Percentiles rank a stretch among this genome's conserved stretches.
Conservation (phyloP, 1,140 invertebrate species). For the Mycetomoellerius zeteki region DNA sequence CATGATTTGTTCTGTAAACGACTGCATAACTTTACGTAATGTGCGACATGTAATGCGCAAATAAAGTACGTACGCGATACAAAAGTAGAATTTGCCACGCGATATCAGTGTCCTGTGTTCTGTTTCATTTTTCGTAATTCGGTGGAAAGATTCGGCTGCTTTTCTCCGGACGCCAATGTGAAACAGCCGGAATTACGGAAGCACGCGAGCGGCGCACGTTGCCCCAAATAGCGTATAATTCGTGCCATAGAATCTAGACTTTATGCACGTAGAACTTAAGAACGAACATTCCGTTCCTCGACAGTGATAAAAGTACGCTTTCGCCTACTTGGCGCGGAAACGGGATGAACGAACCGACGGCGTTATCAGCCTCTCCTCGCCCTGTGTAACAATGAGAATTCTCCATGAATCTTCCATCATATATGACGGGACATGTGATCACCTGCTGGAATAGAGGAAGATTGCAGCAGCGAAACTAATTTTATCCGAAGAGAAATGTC, state of each 20-base stretch:
- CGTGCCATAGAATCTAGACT: constrained; percentile 20
- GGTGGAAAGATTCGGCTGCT: background rate
- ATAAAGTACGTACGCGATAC: background rate
- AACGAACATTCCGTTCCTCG: constrained; percentile 31
- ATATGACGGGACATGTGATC: constrained; percentile 31
- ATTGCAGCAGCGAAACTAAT: constrained; percentile 19
- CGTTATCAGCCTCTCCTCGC: background rate
- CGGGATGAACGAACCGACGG: constrained; percentile 14
- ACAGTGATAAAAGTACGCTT: constrained; percentile 58
- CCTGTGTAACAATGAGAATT: constrained; percentile 32
- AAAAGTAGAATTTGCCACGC: constrained; percentile 14
- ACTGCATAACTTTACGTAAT: background rate
- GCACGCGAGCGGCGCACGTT: constrained; percentile 28
- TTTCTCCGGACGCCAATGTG: background rate
- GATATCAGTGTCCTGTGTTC: background rate
- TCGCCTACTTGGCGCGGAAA: constrained; percentile 37
- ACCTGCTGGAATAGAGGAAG: constrained; percentile 19
- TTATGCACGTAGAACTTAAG: constrained; percentile 39
- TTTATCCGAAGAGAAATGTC: constrained; percentile 12
- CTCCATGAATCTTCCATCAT: constrained; percentile 38
- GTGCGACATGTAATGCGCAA: background rate
- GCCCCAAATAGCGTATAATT: constrained; percentile 51
- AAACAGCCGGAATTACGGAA: constrained; percentile 38
- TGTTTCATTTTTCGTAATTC: background rate
- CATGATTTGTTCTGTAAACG: constrained; percentile 24